Conservation (phyloP, 2,113 vertebrate genomes). For the Syrrhaptes paradoxus region DNA sequence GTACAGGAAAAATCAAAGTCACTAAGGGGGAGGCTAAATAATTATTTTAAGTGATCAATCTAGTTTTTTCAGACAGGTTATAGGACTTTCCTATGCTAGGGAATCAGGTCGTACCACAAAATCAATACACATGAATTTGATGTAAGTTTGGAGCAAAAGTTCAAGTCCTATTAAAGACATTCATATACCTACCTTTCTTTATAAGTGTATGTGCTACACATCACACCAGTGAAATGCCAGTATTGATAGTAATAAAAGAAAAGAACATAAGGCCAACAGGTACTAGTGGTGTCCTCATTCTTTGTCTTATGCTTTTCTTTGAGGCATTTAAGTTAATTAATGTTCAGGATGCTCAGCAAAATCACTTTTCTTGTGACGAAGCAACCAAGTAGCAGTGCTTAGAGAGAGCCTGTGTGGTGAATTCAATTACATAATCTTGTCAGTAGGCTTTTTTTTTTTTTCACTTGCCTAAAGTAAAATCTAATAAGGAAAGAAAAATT, state of each 20-base stretch:
- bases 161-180: background rate
- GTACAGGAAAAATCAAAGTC: background rate
- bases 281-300: background rate
- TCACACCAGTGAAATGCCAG: background rate
- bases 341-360: background rate
- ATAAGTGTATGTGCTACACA: background rate
- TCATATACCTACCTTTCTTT: background rate
- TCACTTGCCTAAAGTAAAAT: background rate
- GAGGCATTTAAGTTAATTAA: background rate
- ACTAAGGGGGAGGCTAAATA: background rate
- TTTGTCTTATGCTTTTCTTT: background rate
- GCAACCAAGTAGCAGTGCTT: rapidly evolving
- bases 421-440: background rate
- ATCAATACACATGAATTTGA: background rate
- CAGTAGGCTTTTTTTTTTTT: background rate
- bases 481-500: background rate
- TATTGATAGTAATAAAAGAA: background rate
- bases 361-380: background rate
- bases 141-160: background rate
- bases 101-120: background rate
- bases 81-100: background rate
- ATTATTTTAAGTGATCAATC: conserved; percentile 36
- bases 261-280: background rate
- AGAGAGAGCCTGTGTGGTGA: rapidly evolving
- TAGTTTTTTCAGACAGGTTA: background rate